These are phyloP conservation scores for Volucella zonaria DNA, from an alignment of 2,888 invertebrate genomes.

Conservation along the genomic window DNA sequence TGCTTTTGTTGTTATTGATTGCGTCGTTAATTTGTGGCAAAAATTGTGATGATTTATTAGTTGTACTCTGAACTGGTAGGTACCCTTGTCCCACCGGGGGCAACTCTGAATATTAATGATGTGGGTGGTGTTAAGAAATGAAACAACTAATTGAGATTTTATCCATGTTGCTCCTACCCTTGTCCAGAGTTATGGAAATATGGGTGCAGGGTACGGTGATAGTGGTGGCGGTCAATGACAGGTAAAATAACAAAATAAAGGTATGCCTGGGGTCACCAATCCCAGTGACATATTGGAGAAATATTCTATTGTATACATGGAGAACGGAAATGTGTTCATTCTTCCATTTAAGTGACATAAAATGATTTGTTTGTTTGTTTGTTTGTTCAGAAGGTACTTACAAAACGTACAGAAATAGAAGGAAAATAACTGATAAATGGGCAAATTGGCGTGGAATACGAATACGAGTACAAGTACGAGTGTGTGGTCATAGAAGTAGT, in stretches of 20 bases:
- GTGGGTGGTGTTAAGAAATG: constrained; percentile 29
- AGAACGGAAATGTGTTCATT: constrained; percentile 32
- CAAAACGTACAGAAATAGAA: not conserved
- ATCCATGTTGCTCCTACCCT: constrained; percentile 17
- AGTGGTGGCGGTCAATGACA: constrained; percentile 5
- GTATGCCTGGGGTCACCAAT: not conserved
- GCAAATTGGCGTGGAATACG: constrained; percentile 4
- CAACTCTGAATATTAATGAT: constrained; percentile 26
- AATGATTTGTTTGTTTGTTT: constrained; percentile 52
- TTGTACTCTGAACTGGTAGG: not conserved
- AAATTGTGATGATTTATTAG: constrained; percentile 67
- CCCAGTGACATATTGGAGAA: not conserved
- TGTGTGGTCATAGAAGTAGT: too few species aligned
- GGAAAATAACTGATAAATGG: constrained; percentile 14
- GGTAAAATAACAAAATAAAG: constrained; percentile 37
- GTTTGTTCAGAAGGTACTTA: too few species aligned
- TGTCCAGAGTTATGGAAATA: not conserved
- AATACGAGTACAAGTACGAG: not conserved
- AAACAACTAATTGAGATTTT: constrained; percentile 58
- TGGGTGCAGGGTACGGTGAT: not conserved
- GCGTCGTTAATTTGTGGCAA: constrained; percentile 66
- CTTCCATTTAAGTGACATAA: constrained; percentile 37
- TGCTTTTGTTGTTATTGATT: constrained; percentile 58
- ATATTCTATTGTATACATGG: not conserved
- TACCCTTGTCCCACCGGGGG: not conserved